Conservation (phyloP, 2,888 invertebrate genomes). For the Brachyptera putata region DNA sequence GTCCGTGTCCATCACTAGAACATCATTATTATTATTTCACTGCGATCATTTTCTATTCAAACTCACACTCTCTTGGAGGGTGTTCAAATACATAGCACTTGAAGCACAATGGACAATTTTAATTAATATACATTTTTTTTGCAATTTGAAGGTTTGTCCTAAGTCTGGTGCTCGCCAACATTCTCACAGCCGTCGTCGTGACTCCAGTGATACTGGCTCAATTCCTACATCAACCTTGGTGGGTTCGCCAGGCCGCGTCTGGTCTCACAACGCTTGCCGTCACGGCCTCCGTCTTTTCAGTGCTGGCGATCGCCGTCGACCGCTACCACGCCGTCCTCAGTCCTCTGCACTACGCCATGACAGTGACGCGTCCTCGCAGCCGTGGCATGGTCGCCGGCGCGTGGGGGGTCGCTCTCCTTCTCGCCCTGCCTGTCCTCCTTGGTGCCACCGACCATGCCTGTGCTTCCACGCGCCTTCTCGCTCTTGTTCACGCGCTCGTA, state of each 20-base stretch:
- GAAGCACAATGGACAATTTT: too few relatives aligned
- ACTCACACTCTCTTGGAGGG: too few relatives aligned
- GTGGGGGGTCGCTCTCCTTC: slow-evolving; percentile 44
- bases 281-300: slow-evolving; percentile 48
- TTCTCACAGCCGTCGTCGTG: slow-evolving; percentile 46
- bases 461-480: neutral
- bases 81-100: too few relatives aligned
- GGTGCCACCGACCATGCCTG: slow-evolving; percentile 27
- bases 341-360: slow-evolving; percentile 51
- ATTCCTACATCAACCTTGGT: slow-evolving; percentile 39
- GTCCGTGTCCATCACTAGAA: too few relatives aligned
- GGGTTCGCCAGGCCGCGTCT: slow-evolving; percentile 41
- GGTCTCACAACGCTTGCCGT: slow-evolving; percentile 46
- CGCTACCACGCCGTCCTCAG: slow-evolving; percentile 50
- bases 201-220: slow-evolving; percentile 46
- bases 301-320: slow-evolving; percentile 50
- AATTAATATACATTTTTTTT: too few relatives aligned
- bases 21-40: too few relatives aligned
- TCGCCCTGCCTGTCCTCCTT: slow-evolving; percentile 39
- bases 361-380: slow-evolving; percentile 46
- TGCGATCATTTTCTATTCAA: too few relatives aligned
- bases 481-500: slow-evolving; percentile 40
- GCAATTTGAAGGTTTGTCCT: slow-evolving; percentile 51
- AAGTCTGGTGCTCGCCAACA: slow-evolving; percentile 49
- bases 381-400: slow-evolving; percentile 44